These are phyloP conservation scores for Homarus americanus DNA, from an alignment of 1,140 invertebrate species.

Conservation along the genomic window DNA sequence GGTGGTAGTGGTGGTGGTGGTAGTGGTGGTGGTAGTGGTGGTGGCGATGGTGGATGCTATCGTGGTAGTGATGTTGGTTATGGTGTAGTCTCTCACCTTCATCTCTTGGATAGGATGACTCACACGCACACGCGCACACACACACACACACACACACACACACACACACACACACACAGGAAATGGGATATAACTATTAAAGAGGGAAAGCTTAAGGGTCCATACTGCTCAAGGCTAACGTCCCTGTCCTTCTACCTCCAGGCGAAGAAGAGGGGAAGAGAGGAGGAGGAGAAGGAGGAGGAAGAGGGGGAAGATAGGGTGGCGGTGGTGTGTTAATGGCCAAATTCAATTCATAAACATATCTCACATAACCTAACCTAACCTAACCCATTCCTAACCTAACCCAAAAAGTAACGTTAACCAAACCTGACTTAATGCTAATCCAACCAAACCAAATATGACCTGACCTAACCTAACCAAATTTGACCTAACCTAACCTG, in stretches of 20 bases:
- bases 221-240: too few species aligned
- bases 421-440: constrained; percentile 32
- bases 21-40: constrained; percentile 26
- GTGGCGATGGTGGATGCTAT: constrained; percentile 1
- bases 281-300: background rate
- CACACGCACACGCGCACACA: background rate
- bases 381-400: too few species aligned
- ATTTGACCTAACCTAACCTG: constrained; percentile 16
- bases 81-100: too few species aligned
- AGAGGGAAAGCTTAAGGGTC: background rate
- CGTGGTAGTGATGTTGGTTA: constrained; percentile 7
- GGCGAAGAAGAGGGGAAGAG: background rate
- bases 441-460: constrained; percentile 10
- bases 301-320: too few species aligned
- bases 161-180: constrained; percentile 5
- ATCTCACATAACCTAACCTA: too few species aligned
- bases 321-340: too few species aligned
- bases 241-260: too few species aligned
- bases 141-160: background rate
- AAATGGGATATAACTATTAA: background rate
- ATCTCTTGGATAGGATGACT: background rate
- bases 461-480: constrained; percentile 16
- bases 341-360: too few species aligned
- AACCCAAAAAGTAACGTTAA: background rate
- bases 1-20: constrained; percentile 25